Conservation (phyloP, 1,140 invertebrate species). For the Ooceraea biroi region DNA sequence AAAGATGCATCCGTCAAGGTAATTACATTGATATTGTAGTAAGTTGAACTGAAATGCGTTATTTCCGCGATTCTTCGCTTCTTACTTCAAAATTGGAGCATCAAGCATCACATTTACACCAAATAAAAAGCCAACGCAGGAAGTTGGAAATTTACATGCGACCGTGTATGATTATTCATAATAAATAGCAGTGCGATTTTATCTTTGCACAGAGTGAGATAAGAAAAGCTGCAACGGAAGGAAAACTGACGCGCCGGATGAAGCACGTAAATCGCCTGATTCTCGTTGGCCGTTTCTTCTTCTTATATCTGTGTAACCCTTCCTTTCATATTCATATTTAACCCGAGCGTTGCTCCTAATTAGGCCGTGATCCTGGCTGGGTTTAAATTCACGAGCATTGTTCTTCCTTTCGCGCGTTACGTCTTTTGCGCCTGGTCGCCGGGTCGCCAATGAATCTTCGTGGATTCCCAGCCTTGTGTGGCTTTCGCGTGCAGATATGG, state of each 20-base stretch:
- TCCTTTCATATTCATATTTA: conserved; percentile 76
- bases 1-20: neutral
- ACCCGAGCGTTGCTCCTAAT: conserved; percentile 76
- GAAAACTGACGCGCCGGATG: conserved; percentile 32
- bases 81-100: conserved; percentile 3
- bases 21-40: neutral
- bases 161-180: conserved; percentile 11
- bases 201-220: conserved; percentile 12
- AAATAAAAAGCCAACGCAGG: conserved; percentile 16
- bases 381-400: conserved; percentile 73
- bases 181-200: conserved; percentile 34
- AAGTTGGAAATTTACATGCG: conserved; percentile 12
- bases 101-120: neutral
- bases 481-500: neutral
- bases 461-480: neutral
- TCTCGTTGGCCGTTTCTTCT: conserved; percentile 36
- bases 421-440: conserved; percentile 51
- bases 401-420: conserved; percentile 62
- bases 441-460: conserved; percentile 32
- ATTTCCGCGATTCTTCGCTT: neutral
- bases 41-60: neutral
- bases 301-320: conserved; percentile 32
- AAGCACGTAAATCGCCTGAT: conserved; percentile 34
- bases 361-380: conserved; percentile 74
- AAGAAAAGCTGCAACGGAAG: conserved; percentile 51